phyloP scores from a whole-genome alignment of 2,888 invertebrate species.

The Sphaerophoria rueppellii region DNA sequence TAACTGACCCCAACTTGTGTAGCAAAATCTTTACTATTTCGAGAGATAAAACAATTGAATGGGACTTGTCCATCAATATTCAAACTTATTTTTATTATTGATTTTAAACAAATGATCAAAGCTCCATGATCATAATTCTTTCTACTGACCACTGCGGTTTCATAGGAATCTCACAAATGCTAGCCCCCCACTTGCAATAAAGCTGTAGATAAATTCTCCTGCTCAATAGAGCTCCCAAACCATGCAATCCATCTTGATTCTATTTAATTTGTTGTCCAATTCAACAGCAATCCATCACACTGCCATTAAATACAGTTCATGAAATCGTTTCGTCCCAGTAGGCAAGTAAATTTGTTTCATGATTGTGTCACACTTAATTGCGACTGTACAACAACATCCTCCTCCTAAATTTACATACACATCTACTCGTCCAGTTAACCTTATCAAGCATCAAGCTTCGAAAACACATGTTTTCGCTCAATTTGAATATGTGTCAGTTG shows the following conservation, averaged over 20 bases:
- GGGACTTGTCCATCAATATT: too few relatives aligned
- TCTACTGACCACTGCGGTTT: too few relatives aligned
- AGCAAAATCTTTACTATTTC: too few relatives aligned
- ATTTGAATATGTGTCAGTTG: conserved; percentile 42
- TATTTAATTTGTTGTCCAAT: conserved; percentile 30
- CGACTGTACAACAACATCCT: not conserved
- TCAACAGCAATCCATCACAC: conserved; percentile 45
- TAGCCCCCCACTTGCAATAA: too few relatives aligned
- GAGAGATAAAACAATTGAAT: too few relatives aligned
- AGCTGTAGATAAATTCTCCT: too few relatives aligned
- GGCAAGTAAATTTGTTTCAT: conserved; percentile 33
- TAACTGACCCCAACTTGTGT: too few relatives aligned
- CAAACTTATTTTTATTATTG: too few relatives aligned
- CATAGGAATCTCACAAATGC: too few relatives aligned
- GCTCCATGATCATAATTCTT: too few relatives aligned
- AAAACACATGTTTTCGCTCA: conserved; percentile 69
- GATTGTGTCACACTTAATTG: conserved; percentile 27
- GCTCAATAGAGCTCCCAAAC: too few relatives aligned
- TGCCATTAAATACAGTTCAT: conserved; percentile 46
- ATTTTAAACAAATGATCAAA: too few relatives aligned
- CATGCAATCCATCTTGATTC: conserved; percentile 29
- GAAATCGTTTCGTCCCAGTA: conserved; percentile 35
- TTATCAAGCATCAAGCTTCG: conserved; percentile 57
- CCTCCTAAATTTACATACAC: not conserved
- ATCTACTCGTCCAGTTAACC: conserved; percentile 21